These are phyloP conservation scores for Andrena trimmerana DNA, from an alignment of 2,888 invertebrate species.

Conservation along the genomic window DNA sequence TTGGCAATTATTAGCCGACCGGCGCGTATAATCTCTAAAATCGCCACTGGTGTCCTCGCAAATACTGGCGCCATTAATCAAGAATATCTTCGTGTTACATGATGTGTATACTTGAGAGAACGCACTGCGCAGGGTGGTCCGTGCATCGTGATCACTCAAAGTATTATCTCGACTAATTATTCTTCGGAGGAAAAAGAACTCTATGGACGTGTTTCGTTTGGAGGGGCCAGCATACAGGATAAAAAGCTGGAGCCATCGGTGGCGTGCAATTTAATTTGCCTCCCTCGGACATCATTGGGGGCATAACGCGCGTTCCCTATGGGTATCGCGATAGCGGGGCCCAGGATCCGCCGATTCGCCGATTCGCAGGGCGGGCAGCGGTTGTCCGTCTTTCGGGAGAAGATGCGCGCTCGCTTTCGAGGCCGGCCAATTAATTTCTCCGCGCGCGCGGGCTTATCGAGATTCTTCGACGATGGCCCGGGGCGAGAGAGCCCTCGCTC, in stretches of 20 bases:
- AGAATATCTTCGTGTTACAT: too few species aligned
- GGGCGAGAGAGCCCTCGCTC: constrained; percentile 65
- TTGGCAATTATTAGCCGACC: constrained; percentile 12
- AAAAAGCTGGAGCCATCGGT: constrained; percentile 17
- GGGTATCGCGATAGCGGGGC: not conserved
- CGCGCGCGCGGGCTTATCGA: constrained; percentile 77
- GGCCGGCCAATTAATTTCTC: constrained; percentile 81
- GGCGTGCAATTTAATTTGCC: constrained; percentile 38
- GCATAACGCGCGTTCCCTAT: not conserved
- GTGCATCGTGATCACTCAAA: too few species aligned
- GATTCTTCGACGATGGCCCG: constrained; percentile 78
- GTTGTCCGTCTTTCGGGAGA: constrained; percentile 42
- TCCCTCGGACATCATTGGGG: not conserved
- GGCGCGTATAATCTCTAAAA: not conserved
- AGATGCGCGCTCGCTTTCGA: constrained; percentile 60
- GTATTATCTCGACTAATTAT: too few species aligned
- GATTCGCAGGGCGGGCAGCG: constrained; percentile 13
- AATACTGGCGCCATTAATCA: too few species aligned
- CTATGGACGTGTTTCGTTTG: not conserved
- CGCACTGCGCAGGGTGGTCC: too few species aligned
- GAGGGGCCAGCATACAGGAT: not conserved
- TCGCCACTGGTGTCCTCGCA: not conserved
- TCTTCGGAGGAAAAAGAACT: too few species aligned
- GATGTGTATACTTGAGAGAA: too few species aligned
- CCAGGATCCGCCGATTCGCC: constrained; percentile 17